phyloP scores from a whole-genome alignment of 1,140 invertebrate genomes.

The Bombus polaris region DNA sequence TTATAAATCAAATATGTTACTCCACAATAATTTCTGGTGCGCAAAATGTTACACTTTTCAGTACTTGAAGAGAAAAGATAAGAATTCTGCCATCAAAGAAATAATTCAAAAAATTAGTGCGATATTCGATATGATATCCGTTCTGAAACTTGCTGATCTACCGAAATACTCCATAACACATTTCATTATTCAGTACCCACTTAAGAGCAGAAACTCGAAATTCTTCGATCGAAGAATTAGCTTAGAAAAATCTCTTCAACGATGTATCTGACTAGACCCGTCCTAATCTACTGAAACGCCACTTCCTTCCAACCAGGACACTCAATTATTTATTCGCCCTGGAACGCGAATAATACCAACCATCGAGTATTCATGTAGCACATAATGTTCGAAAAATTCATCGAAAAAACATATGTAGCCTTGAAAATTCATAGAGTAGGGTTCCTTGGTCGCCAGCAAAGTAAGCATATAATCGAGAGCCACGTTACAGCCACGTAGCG shows the following conservation, averaged over 20 bases:
- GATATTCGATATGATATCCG: no score
- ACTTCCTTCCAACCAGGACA: background rate
- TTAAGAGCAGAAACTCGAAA: no score
- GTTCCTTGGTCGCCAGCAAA: background rate
- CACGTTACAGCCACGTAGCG: constrained; percentile 4
- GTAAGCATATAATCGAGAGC: background rate
- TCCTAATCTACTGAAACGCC: background rate
- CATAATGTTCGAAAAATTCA: background rate
- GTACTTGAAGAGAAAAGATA: no score
- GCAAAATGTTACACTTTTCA: background rate
- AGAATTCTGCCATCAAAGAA: no score
- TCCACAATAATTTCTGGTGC: background rate
- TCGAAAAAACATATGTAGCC: no score
- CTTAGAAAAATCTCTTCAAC: no score
- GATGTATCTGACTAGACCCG: background rate
- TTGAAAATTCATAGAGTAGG: background rate
- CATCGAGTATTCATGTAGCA: background rate
- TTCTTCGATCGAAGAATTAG: background rate
- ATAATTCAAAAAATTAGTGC: no score
- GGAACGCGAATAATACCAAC: background rate
- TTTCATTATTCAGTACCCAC: no score
- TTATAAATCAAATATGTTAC: background rate
- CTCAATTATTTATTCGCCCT: background rate
- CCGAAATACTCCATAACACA: no score
- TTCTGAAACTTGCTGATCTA: no score